Base-by-base conservation (phyloP, 2,888 invertebrate genomes). In the Pandemis cinnamomeana region DNA sequence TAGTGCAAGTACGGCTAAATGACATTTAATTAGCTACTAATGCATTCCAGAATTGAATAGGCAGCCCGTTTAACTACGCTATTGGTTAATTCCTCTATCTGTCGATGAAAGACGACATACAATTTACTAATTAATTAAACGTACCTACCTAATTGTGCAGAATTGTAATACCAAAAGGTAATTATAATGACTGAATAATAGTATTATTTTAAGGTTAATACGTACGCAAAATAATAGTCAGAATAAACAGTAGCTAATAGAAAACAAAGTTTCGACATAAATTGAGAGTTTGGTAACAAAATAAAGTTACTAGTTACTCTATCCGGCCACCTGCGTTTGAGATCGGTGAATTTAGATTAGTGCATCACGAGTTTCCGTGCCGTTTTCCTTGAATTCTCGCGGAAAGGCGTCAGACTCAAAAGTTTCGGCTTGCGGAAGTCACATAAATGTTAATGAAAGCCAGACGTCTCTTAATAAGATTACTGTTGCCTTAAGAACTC, bases 381-480 rank as follows among this genome's bases (percentile, higher is more conserved):
- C 58, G 71, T 73, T 71, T 78, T 67, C 83, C 20, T 27, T 48
- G 68, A 64, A 44, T 66, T 60, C 27, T 81, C 79, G 81, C 79
- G 78, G 82, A 80, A 85, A 83, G 77, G 74, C 77, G 76, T 70
- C 77, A 44, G 36, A 67, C 75, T 73, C 80, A 82, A 84, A 91
- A 91, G 88, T 91, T 91, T 87, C 83, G 86, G 84, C 83, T 82
- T 81, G 82, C 84, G 85, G 89, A 91, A 89, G 90, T 91, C 90
- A 87, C 90, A 92, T 92, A 92, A 93, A 93, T 91, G 90, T 90
- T 93, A 93, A 93, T 93, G 92, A 93, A 93, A 89, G 88, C 87
- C 89, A 92, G 91, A 87, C 89, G 87, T 87, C 87, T 85, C 89
- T 71, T 93, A 93, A 93, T 91, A 89, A 92, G 91, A 92, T 94